Conservation (phyloP, 2,888 invertebrate species). For the Cerastoderma edule region DNA sequence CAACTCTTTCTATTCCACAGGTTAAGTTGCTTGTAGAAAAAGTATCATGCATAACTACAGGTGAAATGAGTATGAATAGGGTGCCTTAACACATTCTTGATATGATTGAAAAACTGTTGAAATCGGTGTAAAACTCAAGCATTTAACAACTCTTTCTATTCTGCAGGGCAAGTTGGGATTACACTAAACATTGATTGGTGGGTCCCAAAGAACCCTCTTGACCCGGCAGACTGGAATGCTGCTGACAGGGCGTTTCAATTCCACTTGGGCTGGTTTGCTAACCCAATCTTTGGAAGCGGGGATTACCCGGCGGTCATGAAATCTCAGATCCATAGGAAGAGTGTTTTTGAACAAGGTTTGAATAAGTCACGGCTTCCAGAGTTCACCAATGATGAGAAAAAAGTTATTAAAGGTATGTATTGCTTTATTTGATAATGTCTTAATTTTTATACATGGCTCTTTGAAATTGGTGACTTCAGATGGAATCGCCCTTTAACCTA, state of each 20-base stretch:
- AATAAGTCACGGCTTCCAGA: constrained; percentile 46
- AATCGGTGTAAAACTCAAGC: no score
- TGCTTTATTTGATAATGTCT: no score
- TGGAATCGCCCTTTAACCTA: no score
- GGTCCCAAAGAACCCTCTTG: constrained; percentile 57
- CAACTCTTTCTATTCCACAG: no score
- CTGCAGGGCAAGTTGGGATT: constrained; percentile 14
- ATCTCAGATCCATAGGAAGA: constrained; percentile 43
- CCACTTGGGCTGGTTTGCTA: constrained; percentile 75
- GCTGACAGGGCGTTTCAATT: constrained; percentile 65
- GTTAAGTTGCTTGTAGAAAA: no score
- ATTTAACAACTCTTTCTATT: no score
- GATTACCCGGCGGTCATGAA: constrained; percentile 84
- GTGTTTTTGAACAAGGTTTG: constrained; percentile 38
- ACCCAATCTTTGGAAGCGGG: constrained; percentile 74
- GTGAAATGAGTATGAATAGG: no score
- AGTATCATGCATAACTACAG: no score
- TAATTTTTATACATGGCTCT: no score
- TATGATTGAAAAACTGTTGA: no score
- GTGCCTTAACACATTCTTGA: no score
- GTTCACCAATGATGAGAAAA: constrained; percentile 48
- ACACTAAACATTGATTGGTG: constrained; percentile 63
- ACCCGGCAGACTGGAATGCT: constrained; percentile 61
- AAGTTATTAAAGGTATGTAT: constrained; percentile 44
- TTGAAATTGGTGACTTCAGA: no score